A percentile compares a stretch with the other conserved stretches of the same genome.
These are phyloP conservation scores for Acanthosepion pharaonis DNA, from an alignment of 2,888 invertebrate genomes.

Conservation along the genomic window DNA sequence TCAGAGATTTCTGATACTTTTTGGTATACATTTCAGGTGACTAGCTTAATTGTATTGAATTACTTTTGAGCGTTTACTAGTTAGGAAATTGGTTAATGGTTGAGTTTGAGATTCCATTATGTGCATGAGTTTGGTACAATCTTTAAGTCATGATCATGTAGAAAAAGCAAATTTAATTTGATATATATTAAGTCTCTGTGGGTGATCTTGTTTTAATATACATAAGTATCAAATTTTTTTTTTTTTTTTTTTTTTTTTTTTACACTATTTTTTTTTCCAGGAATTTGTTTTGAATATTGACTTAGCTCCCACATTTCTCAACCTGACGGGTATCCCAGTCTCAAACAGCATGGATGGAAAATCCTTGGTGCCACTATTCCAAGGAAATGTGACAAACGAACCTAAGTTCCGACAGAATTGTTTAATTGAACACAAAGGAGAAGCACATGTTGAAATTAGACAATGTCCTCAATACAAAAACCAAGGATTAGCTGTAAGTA, in stretches of 20 bases:
- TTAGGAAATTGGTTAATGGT: no score
- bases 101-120: no score
- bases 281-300: constrained; percentile 85
- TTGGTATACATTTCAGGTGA: no score
- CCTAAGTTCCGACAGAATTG: constrained; percentile 73
- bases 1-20: no score
- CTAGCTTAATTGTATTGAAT: no score
- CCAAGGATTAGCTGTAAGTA: constrained; percentile 80
- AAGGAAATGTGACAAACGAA: constrained; percentile 50
- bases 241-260: neutral
- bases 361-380: constrained; percentile 76
- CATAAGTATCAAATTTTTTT: no score
- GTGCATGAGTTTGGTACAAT: no score
- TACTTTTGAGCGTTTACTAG: no score
- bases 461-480: constrained; percentile 82
- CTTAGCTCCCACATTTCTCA: constrained; percentile 86
- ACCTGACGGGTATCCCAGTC: constrained; percentile 80
- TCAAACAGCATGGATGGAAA: constrained; percentile 80
- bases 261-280: constrained; percentile 60
- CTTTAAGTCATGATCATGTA: no score
- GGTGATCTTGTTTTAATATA: no score
- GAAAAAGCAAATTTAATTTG: no score
- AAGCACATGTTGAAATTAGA: constrained; percentile 78
- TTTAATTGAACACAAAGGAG: constrained; percentile 88
- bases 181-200: no score